These are phyloP conservation scores for Vanessa atalanta DNA, from an alignment of 1,140 invertebrate species.

Conservation along the genomic window DNA sequence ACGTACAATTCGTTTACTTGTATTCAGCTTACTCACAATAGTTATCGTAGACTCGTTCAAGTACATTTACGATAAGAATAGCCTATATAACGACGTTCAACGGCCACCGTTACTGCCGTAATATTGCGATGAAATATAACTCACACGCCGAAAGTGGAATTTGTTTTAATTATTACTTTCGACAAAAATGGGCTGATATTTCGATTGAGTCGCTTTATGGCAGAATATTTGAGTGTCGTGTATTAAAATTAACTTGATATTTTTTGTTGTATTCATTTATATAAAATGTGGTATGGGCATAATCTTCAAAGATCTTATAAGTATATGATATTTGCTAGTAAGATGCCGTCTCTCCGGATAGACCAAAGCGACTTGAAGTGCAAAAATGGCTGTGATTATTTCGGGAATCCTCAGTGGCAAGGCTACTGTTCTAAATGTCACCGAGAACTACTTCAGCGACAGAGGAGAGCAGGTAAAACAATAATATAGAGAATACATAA, in stretches of 20 bases:
- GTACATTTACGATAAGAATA: conserved; percentile 61
- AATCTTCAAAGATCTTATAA: conserved; percentile 79
- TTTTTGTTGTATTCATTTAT: conserved; percentile 22
- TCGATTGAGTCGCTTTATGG: conserved; percentile 47
- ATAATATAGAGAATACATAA: too few relatives aligned
- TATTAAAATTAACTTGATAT: conserved; percentile 47
- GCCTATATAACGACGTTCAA: conserved; percentile 76
- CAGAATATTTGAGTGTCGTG: conserved; percentile 57
- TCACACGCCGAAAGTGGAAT: conserved; percentile 37
- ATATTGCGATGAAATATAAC: conserved; percentile 55
- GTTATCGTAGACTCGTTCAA: conserved; percentile 35
- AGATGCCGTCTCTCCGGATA: conserved; percentile 88
- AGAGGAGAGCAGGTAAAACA: conserved; percentile 78
- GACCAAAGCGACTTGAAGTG: conserved; percentile 94
- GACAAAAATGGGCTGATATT: conserved; percentile 60
- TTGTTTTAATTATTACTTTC: conserved; percentile 37
- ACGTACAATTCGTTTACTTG: conserved; percentile 13
- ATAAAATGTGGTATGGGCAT: conserved; percentile 73
- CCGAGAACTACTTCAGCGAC: conserved; percentile 85
- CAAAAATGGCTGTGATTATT: conserved; percentile 97
- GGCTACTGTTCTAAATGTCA: conserved; percentile 97
- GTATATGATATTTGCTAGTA: conserved; percentile 85
- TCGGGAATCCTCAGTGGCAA: conserved; percentile 97
- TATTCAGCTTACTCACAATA: conserved; percentile 6
- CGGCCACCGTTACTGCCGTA: conserved; percentile 56